Evolutionary conservation across 1,140 invertebrate genomes (phyloP), one percentile per base, ranked within the genome.

Genomic region (Drosophila orena): DNA sequence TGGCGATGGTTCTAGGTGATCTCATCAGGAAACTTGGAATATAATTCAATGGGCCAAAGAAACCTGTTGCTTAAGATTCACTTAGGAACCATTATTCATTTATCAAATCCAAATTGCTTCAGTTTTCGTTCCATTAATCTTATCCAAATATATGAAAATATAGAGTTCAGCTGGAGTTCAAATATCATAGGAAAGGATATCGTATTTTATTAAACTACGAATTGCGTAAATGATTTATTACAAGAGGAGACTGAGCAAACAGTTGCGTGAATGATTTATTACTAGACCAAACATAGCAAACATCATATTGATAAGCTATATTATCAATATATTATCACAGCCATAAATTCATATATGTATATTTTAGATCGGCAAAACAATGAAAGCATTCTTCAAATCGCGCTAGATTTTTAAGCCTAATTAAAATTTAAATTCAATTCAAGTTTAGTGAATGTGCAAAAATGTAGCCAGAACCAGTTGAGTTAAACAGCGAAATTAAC

Each of bases 381-480:
- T 7, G 0, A 14, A 47, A 27, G 14, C 20, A 14, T 35, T 35
- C 34, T 34, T 27, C 11, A 40, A 30, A 17, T 24, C 12, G 30
- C 40, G 1, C n/a, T 65, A 14, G 14, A 8, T 65, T 68, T 20
- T 20, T 43, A 6, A 27, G 50, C 22, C 15, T 17, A 35, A 58
- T 30, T 46, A 24, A 17, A 38, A 30, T 30, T 8, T 30, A 30
- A 8, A 30, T 30, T 8, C 1, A 17, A 46, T 27, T 50, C 14
- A 38, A 53, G 24, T 44, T 43, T 24, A 44, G 50, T 50, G 44
- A 64, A 35, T 40, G 6, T 7, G 22, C 11, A 20, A 24, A 62
- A 35, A 52, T 65, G 46, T 65, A 17, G 34, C 37, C 64, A 37
- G 5, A 68, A 68, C 64, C 64, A 24, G 64, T 53, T 65, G 3